phyloP scores from a whole-genome alignment of 2,888 invertebrate genomes.

The Epirrhoe alternata region DNA sequence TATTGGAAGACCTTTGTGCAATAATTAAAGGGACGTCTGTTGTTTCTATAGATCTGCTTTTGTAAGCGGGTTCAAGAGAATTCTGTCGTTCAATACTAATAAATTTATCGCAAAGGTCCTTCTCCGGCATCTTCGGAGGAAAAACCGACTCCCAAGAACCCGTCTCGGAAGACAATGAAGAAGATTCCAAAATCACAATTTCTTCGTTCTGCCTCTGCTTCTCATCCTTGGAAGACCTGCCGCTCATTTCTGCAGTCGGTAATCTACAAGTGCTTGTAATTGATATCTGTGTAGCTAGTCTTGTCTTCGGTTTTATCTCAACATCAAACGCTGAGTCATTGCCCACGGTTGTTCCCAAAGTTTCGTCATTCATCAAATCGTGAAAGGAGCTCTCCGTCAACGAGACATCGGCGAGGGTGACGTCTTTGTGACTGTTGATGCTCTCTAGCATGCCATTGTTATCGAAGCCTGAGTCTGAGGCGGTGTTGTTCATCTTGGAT shows the following conservation, averaged over 20 bases:
- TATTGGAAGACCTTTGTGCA: constrained; percentile 58
- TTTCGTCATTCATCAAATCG: constrained; percentile 68
- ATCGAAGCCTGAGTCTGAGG: constrained; percentile 79
- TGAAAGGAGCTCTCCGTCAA: constrained; percentile 76
- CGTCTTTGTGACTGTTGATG: constrained; percentile 69
- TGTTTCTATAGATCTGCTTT: constrained; percentile 34
- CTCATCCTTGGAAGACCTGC: constrained; percentile 81
- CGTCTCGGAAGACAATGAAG: constrained; percentile 87
- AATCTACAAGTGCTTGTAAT: constrained; percentile 42
- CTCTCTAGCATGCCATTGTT: constrained; percentile 73
- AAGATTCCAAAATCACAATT: constrained; percentile 86
- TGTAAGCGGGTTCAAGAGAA: constrained; percentile 51
- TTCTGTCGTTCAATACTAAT: constrained; percentile 67
- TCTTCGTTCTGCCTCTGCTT: constrained; percentile 87
- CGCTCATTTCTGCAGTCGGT: constrained; percentile 51
- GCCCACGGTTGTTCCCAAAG: constrained; percentile 45
- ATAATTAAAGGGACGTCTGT: constrained; percentile 34
- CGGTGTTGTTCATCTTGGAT: constrained; percentile 73
- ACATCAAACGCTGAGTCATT: constrained; percentile 56
- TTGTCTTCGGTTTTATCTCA: constrained; percentile 52
- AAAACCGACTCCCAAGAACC: constrained; percentile 88
- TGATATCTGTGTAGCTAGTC: constrained; percentile 43
- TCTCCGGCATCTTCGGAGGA: constrained; percentile 73
- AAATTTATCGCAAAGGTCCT: constrained; percentile 75
- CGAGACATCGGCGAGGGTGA: constrained; percentile 70